Evolutionary conservation across 2,888 invertebrate genomes (phyloP).

Genomic region (Limnephilus marmoratus): DNA sequence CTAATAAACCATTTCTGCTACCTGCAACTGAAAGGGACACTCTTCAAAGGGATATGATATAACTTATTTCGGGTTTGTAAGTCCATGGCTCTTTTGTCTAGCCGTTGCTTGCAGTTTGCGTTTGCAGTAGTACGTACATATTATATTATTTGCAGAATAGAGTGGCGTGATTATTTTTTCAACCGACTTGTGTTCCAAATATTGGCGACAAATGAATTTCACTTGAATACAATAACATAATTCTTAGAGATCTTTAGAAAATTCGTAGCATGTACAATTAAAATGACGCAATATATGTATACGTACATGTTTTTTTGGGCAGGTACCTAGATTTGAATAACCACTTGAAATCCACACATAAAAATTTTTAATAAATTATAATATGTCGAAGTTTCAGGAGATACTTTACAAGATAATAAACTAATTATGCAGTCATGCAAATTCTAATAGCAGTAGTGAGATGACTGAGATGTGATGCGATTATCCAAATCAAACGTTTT

Average conservation of each 20-base stretch:
- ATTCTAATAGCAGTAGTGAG: no score
- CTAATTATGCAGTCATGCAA: no score
- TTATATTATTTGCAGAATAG: background rate
- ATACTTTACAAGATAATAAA: no score
- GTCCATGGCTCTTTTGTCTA: background rate
- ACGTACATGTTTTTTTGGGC: no score
- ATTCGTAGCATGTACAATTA: background rate
- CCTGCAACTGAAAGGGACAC: background rate
- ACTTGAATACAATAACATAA: background rate
- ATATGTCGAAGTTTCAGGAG: no score
- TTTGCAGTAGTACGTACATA: background rate
- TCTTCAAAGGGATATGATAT: background rate
- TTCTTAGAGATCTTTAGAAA: background rate
- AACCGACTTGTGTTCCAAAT: background rate
- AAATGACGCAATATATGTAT: no score
- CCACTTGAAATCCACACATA: no score
- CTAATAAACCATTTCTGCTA: background rate
- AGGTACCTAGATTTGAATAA: no score
- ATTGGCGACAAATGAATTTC: slow-evolving; percentile 1
- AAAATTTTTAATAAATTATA: no score
- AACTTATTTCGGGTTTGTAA: background rate
- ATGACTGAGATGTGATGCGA: no score
- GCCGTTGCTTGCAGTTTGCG: slow-evolving; percentile 2
- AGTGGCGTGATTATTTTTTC: slow-evolving; percentile 22
- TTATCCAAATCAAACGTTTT: background rate